phyloP scores from a whole-genome alignment of 2,113 vertebrate genomes.

The Petrocephalus microphthalmus region DNA sequence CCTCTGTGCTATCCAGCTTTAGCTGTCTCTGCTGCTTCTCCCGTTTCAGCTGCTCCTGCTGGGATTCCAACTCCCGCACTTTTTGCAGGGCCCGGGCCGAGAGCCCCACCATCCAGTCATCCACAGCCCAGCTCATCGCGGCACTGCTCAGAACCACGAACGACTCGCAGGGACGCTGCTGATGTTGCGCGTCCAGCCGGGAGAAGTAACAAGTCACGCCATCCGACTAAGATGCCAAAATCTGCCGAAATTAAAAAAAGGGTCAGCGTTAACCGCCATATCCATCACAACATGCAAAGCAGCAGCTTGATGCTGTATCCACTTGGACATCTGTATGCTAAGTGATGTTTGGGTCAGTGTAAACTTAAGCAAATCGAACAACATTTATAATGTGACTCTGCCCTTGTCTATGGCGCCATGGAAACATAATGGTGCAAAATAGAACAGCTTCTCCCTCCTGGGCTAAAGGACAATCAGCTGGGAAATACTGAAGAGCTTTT shows the following conservation, averaged over 20 bases:
- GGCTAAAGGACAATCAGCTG: slow-evolving; percentile 8
- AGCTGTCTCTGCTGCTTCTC: slow-evolving; percentile 70
- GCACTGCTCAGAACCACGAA: neutral
- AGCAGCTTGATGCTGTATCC: neutral
- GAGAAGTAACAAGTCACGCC: neutral
- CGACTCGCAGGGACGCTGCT: neutral
- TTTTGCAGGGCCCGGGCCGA: slow-evolving; percentile 60
- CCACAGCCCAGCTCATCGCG: slow-evolving; percentile 69
- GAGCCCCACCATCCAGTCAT: slow-evolving; percentile 69
- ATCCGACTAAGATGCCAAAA: neutral
- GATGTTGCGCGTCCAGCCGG: neutral
- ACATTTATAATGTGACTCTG: neutral
- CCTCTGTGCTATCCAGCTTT: slow-evolving; percentile 64
- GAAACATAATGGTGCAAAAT: slow-evolving; percentile 13
- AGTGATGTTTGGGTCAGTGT: neutral
- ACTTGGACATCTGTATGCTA: neutral
- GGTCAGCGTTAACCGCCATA: neutral
- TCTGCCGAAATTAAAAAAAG: neutral
- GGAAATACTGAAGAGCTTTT: neutral
- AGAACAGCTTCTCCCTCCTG: neutral
- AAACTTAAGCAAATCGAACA: neutral
- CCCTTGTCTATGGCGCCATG: neutral
- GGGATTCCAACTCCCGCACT: slow-evolving; percentile 61
- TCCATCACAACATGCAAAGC: slow-evolving; percentile 5
- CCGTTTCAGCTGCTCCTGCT: slow-evolving; percentile 59